Evolutionary conservation across 64 coral and sea anemone species (phyloP), one percentile per base, ranked within the genome.

Genomic region (Montipora cactus): DNA sequence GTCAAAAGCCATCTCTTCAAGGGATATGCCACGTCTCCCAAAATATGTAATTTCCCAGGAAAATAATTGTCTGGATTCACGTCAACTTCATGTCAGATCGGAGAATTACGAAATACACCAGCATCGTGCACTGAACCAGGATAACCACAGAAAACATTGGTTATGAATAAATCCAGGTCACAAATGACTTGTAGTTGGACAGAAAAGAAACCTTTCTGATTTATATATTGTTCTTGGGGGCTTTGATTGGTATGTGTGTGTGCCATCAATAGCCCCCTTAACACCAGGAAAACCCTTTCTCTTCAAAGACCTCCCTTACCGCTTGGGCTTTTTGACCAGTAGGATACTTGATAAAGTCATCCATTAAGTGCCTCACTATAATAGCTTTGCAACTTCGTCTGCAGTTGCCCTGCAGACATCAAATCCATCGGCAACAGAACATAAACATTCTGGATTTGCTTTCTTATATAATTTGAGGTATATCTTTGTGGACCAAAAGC

Each of bases 121-220:
- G 89, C 77, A 55, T 91, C 89, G 78, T 90, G 77, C n/a, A 81
- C 89, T 79, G 77, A 91, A 15, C 78, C 89, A 72, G 89, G 89
- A 72, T 80, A 91, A 50, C 89, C 89, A 91, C 89, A 91, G 79
- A 91, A 91, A 55, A 83, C 89, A 74, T 83, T 21, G 64, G 76
- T 91, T 51, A 91, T 80, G 15, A 80, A 66, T 79, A 91, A 80
- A 14, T 91, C 49, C 89, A 8, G 68, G 68, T 91, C 78, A 74
- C 89, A 91, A 45, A 71, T 73, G 67, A 87, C 67, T 87, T 87
- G 84, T 55, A 72, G 59, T 11, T 69, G 83, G 69, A 70, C 66
- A 49, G 83, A 87, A 71, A 87, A 87, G 69, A 72, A 87, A 49
- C 83, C 83, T 87, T 87, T 87, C 3, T 64, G 59, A 87, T 87